Base-by-base conservation (phyloP, 2,888 invertebrate species). In the Pollenia angustigena region DNA sequence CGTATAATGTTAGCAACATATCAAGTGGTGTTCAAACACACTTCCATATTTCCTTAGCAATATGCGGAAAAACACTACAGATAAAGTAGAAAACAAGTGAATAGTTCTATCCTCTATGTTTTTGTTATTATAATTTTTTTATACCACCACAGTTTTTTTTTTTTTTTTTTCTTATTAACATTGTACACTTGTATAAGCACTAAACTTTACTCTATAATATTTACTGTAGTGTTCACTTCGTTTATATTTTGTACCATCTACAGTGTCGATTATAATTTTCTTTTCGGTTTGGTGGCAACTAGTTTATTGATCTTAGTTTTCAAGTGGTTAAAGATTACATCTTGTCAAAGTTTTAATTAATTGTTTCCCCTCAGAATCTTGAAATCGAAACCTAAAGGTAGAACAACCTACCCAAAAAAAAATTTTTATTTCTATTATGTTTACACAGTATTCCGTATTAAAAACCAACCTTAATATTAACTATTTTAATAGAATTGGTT, bases 11-110 rank as follows among this genome's bases (percentile, higher is more conserved):
- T 69, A 69, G 69, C 75, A 82, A 58, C 58, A 81, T 68, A 56
- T 75, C 75, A 81, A 75, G 75, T 68, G 68, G 58, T 81, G 58
- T 69, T 79, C 52, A 52, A 79, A 84, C 72, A 66, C 42, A 71
- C 64, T 74, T 74, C 6, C 64, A 81, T 72, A 74, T 74, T 58
- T 81, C 56, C 62, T 48, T 23, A 52, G 40, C n/a, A 16, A 40
- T 32, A 68, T 23, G 14, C 32, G 14, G 46, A 6, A 46, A 14
- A 11, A 18, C 8, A n/a, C 14, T 14, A 8, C 48, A 16, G 50
- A 40, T 14, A 69, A 50, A 7, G 58, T 32, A 16, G 12, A 78
- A 23, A 42, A 48, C 11, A 48, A 40, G 8, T 50, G 42, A 42
- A 42, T 69, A 52, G 8, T 44, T 58, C 32, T 32, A 32, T 23